Conservation (phyloP, 2,113 vertebrate species). For the Calonectris borealis region DNA sequence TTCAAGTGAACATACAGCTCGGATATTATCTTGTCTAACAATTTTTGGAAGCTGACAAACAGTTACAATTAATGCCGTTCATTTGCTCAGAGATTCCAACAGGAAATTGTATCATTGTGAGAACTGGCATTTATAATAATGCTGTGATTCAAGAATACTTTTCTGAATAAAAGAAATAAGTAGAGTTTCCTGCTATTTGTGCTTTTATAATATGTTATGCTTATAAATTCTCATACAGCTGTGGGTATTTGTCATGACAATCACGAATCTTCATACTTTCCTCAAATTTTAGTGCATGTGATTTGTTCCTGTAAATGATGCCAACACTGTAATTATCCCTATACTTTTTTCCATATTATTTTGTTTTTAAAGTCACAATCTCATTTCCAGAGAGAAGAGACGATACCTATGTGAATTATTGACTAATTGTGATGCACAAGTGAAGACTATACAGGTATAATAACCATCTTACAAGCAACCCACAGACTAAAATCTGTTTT, state of each 20-base stretch:
- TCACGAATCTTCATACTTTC: constrained; percentile 4
- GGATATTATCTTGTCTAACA: constrained; percentile 1
- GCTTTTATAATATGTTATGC: constrained; percentile 4
- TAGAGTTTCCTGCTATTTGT: constrained; percentile 51
- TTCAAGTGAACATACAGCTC: neutral
- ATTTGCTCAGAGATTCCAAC: constrained; percentile 14
- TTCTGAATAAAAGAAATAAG: constrained; percentile 55
- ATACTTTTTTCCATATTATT: neutral
- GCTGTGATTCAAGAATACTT: constrained; percentile 43
- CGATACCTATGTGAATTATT: constrained; percentile 6
- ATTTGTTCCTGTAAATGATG: neutral
- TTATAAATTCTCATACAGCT: constrained; percentile 52
- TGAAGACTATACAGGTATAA: neutral
- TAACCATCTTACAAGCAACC: neutral
- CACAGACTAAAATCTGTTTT: neutral
- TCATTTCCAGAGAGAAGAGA: neutral
- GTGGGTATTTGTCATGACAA: constrained; percentile 59
- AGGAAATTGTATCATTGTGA: constrained; percentile 38
- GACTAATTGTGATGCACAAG: neutral
- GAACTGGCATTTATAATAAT: neutral
- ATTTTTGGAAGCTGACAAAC: constrained; percentile 36
- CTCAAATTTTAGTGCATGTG: neutral
- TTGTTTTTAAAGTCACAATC: neutral
- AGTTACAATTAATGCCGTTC: constrained; percentile 12
- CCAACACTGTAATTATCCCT: neutral